Conservation (phyloP, 2,113 vertebrate species). For the Mastomys coucha region DNA sequence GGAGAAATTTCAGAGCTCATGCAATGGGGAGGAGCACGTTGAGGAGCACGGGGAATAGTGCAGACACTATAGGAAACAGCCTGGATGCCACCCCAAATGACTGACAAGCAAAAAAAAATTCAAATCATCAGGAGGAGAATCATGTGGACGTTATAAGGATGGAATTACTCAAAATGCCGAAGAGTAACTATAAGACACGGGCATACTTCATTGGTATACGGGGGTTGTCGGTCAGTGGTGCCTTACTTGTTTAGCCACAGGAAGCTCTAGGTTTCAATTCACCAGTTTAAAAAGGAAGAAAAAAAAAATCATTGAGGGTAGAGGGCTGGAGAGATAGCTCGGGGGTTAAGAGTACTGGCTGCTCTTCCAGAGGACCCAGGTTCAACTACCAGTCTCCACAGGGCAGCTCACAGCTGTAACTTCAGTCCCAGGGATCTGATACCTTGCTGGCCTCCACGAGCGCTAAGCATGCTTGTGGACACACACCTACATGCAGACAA, state of each 20-base stretch:
- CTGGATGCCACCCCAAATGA: background rate
- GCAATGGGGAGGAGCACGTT: background rate
- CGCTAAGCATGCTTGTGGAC: background rate
- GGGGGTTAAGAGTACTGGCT: background rate
- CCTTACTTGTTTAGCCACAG: background rate
- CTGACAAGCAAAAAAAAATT: background rate
- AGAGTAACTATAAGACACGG: background rate
- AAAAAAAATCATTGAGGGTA: background rate
- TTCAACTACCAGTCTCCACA: background rate
- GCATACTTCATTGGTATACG: background rate
- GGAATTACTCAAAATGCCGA: background rate
- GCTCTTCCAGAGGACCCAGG: background rate
- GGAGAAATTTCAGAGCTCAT: background rate
- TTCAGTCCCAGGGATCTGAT: background rate
- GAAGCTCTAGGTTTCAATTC: background rate
- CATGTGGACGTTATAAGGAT: background rate
- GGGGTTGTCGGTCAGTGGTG: no score
- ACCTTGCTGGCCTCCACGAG: background rate
- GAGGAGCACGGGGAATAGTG: fast-evolving
- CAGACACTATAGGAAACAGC: background rate
- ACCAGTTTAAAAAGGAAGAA: background rate
- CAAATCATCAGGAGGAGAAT: background rate
- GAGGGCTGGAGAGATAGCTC: background rate
- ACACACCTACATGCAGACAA: background rate
- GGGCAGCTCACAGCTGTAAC: background rate